Conservation (phyloP, 30 jellyfish, hydroid and myxozoan genomes). For the Haliclystus octoradiatus region DNA sequence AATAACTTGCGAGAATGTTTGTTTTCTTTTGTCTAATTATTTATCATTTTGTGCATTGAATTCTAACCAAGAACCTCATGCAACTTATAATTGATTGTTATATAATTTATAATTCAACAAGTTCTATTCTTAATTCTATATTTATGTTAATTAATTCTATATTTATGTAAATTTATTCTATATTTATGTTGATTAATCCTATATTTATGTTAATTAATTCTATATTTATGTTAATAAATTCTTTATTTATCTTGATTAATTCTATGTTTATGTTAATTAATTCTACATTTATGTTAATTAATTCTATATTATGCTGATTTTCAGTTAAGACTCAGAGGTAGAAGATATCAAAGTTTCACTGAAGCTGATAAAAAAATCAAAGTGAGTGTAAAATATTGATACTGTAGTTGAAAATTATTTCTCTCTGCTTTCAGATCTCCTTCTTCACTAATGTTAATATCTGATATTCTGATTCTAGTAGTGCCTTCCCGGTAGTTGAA, state of each 20-base stretch:
- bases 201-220: too few species aligned
- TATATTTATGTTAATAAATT: not conserved
- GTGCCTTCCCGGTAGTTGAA: too few species aligned
- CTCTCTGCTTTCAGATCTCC: not conserved
- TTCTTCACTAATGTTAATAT: too few species aligned
- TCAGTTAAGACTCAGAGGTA: slow-evolving; percentile 80
- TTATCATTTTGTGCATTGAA: too few species aligned
- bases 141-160: too few species aligned
- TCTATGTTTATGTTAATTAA: not conserved
- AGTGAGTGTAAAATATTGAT: slow-evolving; percentile 30
- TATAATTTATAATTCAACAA: too few species aligned
- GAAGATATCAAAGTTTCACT: slow-evolving; percentile 69
- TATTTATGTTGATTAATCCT: not conserved
- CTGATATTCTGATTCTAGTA: too few species aligned
- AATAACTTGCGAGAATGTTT: too few species aligned
- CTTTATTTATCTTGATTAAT: not conserved
- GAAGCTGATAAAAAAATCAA: slow-evolving; percentile 86
- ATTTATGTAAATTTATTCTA: not conserved
- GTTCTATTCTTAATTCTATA: not conserved
- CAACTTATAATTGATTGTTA: too few species aligned
- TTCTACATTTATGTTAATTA: not conserved
- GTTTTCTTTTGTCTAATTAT: too few species aligned
- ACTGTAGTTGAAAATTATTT: not conserved
- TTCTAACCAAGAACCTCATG: too few species aligned
- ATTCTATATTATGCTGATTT: not conserved